phyloP scores from a whole-genome alignment of 2,113 vertebrate genomes.

The Megaleporinus macrocephalus region DNA sequence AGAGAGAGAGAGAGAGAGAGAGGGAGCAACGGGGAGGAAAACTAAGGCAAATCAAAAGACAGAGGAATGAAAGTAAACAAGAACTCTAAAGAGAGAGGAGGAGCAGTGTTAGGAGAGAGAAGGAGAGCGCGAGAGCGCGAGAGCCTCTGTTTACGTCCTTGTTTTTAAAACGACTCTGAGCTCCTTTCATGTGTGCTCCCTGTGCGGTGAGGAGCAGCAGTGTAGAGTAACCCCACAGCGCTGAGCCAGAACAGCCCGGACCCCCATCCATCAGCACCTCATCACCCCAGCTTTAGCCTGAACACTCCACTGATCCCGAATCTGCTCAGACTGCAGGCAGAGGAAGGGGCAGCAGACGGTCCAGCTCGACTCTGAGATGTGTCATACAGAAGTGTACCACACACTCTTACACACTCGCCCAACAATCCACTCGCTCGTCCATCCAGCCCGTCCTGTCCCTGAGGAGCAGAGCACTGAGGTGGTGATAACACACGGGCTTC shows the following conservation, averaged over 20 bases:
- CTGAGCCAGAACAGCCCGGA: neutral
- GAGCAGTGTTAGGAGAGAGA: neutral
- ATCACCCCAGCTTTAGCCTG: conserved; percentile 27
- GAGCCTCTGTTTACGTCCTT: conserved; percentile 14
- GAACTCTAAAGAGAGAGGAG: conserved; percentile 43
- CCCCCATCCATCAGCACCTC: conserved; percentile 37
- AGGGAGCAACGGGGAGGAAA: too few relatives aligned
- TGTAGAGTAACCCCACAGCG: conserved; percentile 25
- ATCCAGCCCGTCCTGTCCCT: too few relatives aligned
- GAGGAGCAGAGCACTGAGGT: too few relatives aligned
- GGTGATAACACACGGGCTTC: too few relatives aligned
- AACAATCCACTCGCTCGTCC: neutral
- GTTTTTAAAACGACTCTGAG: conserved; percentile 6
- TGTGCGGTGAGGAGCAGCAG: conserved; percentile 16
- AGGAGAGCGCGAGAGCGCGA: neutral
- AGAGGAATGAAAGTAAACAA: conserved; percentile 12
- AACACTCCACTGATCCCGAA: conserved; percentile 13
- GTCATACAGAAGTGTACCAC: too few relatives aligned
- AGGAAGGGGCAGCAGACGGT: conserved; percentile 35
- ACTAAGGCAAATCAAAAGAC: conserved; percentile 19
- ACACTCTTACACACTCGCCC: neutral
- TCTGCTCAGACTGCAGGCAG: conserved; percentile 3
- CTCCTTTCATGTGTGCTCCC: conserved; percentile 22
- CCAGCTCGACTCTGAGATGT: conserved; percentile 55
- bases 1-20: too few relatives aligned